These are phyloP conservation scores for Dinomys branickii DNA, from an alignment of 2,113 vertebrate genomes.

Conservation along the genomic window DNA sequence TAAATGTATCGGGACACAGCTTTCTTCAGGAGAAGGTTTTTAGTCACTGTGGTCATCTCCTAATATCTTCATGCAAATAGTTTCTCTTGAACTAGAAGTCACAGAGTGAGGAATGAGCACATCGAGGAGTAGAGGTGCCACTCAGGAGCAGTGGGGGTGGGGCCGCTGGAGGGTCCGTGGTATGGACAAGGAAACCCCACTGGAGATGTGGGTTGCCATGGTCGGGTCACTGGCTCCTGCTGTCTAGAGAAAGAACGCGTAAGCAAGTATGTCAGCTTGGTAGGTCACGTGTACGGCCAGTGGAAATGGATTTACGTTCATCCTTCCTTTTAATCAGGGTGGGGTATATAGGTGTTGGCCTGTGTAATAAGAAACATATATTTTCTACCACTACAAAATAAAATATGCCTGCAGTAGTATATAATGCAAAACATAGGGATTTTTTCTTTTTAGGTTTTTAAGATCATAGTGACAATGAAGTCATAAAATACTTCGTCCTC, in stretches of 20 bases:
- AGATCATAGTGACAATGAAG: not conserved
- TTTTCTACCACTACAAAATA: not conserved
- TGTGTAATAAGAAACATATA: not conserved
- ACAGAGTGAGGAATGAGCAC: accelerated
- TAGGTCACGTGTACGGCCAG: not conserved
- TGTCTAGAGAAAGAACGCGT: not conserved
- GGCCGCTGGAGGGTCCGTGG: not conserved
- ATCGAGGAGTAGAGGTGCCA: not conserved
- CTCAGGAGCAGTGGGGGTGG: accelerated
- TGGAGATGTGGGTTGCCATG: no score
- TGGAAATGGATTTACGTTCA: no score
- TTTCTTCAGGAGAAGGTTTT: not conserved
- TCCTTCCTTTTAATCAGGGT: not conserved
- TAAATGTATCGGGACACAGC: not conserved
- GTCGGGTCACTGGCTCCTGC: no score
- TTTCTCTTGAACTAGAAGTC: not conserved
- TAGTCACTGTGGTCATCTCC: not conserved
- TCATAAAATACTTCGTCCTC: not conserved
- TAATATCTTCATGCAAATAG: not conserved
- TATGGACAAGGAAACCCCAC: not conserved
- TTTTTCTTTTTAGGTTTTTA: not conserved
- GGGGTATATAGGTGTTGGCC: not conserved
- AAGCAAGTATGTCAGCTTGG: not conserved
- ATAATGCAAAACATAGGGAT: not conserved
- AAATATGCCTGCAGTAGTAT: accelerated